phyloP scores from a whole-genome alignment of 2,888 invertebrate genomes.

The Gastracanthus pulcherrimus region DNA sequence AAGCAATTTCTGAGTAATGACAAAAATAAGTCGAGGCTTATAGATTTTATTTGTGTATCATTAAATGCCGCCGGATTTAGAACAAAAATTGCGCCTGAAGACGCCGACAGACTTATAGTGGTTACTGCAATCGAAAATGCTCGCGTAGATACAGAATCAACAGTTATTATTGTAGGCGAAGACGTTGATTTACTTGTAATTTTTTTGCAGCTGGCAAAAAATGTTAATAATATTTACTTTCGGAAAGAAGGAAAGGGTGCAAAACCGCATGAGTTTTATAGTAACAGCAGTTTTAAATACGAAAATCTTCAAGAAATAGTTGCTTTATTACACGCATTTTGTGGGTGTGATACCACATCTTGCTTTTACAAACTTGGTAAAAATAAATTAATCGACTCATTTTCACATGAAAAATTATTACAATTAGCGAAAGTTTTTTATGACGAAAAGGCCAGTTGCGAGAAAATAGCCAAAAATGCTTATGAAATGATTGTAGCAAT shows the following conservation, averaged over 20 bases:
- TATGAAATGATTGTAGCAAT: too few species aligned
- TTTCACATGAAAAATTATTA: too few species aligned
- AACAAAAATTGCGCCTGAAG: too few species aligned
- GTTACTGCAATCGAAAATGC: conserved; percentile 62
- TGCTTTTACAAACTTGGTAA: too few species aligned
- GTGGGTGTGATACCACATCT: too few species aligned
- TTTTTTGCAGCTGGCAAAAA: conserved; percentile 62
- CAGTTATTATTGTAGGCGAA: conserved; percentile 56
- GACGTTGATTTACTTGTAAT: conserved; percentile 65
- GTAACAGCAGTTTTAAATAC: not conserved
- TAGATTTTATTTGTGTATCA: conserved; percentile 55
- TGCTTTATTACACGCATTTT: too few species aligned
- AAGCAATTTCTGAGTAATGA: conserved; percentile 58
- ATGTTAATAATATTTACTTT: conserved; percentile 56
- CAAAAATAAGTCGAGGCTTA: conserved; percentile 63
- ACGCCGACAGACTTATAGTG: too few species aligned
- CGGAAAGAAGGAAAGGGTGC: conserved; percentile 37
- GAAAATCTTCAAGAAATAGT: too few species aligned
- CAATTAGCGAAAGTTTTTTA: too few species aligned
- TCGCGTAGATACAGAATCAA: conserved; percentile 58
- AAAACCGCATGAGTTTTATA: conserved; percentile 29
- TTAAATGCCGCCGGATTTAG: conserved; percentile 60
- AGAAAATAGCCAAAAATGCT: too few species aligned
- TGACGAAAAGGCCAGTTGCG: too few species aligned
- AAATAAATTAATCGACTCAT: too few species aligned